Conservation (phyloP, 30 jellyfish, hydroid and myxozoan species). For the Aurelia coerulea region DNA sequence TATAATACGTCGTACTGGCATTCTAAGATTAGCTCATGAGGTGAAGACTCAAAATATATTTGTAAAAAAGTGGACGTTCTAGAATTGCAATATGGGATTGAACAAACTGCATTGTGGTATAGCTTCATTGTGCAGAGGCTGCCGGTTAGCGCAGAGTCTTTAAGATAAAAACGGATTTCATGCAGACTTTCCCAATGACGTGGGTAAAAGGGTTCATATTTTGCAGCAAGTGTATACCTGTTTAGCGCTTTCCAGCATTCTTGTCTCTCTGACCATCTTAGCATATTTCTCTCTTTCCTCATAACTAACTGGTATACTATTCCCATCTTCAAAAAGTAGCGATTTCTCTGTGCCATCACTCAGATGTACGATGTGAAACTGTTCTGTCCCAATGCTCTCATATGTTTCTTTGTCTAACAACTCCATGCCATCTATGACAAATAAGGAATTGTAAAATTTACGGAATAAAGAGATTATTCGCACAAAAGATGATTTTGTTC, state of each 20-base stretch:
- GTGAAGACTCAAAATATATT: too few relatives aligned
- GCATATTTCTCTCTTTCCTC: slow-evolving; percentile 58
- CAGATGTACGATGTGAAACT: slow-evolving; percentile 47
- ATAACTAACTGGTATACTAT: slow-evolving; percentile 29
- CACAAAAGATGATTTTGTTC: not conserved
- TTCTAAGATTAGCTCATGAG: too few relatives aligned
- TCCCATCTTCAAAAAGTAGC: slow-evolving; percentile 48
- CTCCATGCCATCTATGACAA: slow-evolving; percentile 74
- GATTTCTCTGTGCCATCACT: slow-evolving; percentile 70
- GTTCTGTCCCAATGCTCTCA: slow-evolving; percentile 53
- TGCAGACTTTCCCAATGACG: too few relatives aligned
- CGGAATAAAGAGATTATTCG: not conserved
- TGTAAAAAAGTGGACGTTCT: too few relatives aligned
- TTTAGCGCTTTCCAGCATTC: slow-evolving; percentile 78
- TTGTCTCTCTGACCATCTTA: slow-evolving; percentile 53
- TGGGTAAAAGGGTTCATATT: too few relatives aligned
- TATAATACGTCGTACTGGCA: too few relatives aligned
- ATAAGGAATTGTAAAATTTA: not conserved
- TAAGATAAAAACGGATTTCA: not conserved
- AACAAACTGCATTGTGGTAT: too few relatives aligned
- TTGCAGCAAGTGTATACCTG: slow-evolving; percentile 54
- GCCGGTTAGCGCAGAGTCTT: too few relatives aligned
- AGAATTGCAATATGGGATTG: too few relatives aligned
- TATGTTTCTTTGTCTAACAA: slow-evolving; percentile 70
- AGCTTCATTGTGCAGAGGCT: too few relatives aligned